phyloP scores from a whole-genome alignment of 2,797 vertebrate species.

The Clamator glandarius region DNA sequence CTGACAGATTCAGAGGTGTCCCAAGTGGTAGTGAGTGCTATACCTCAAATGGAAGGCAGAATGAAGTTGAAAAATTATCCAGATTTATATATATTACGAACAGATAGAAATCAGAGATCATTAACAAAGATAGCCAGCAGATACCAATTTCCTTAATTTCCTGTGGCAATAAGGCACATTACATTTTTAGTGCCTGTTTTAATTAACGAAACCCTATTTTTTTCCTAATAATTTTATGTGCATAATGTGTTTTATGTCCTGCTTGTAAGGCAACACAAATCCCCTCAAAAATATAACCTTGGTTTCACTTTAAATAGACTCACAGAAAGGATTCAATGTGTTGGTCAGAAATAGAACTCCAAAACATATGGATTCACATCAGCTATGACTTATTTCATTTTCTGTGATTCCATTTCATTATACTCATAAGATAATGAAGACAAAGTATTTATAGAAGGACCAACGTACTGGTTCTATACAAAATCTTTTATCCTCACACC shows the following conservation, averaged over 20 bases:
- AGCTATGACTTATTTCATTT: not conserved
- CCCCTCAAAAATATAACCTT: not conserved
- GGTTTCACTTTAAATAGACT: not conserved
- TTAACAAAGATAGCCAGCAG: not conserved
- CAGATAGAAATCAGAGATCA: not conserved
- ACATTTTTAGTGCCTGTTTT: not conserved
- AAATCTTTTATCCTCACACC: not conserved
- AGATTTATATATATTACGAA: not conserved
- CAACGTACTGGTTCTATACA: not conserved
- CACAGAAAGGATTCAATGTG: not conserved
- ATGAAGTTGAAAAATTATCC: not conserved
- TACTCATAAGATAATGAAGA: not conserved
- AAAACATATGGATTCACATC: not conserved
- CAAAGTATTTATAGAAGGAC: not conserved
- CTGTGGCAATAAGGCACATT: not conserved
- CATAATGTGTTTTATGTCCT: not conserved
- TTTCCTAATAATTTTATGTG: not conserved
- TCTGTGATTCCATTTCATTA: slow-evolving; percentile 6
- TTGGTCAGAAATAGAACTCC: not conserved
- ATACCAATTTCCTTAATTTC: not conserved
- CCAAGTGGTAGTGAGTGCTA: not conserved
- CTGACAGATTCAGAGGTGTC: not conserved
- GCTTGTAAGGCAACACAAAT: not conserved
- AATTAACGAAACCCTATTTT: not conserved
- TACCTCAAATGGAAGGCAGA: not conserved